Percentiles rank a stretch among this genome's conserved stretches.
These are phyloP conservation scores for Cremastinae sp. DNA, from an alignment of 2,888 invertebrate species.

Conservation along the genomic window DNA sequence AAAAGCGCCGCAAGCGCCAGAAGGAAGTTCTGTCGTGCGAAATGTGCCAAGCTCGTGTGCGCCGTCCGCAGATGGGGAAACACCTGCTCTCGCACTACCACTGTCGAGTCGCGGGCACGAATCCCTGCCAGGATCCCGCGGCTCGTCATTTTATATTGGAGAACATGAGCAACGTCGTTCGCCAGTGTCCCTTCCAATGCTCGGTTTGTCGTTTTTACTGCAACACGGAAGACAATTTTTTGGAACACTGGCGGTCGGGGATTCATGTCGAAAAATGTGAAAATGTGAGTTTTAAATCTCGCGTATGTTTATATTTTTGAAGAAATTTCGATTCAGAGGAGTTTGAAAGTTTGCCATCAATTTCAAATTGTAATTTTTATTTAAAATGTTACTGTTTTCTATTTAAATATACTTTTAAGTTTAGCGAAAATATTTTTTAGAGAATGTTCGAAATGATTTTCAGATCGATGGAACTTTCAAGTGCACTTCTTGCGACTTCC, in stretches of 20 bases:
- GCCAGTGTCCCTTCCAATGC: constrained; percentile 93
- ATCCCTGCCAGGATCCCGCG: constrained; percentile 82
- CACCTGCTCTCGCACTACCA: constrained; percentile 94
- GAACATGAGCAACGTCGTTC: constrained; percentile 89
- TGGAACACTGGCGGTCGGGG: constrained; percentile 88
- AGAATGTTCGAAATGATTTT: constrained; percentile 15
- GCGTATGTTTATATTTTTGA: constrained; percentile 1
- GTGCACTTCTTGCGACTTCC: constrained; percentile 89
- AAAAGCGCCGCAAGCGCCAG: constrained; percentile 82
- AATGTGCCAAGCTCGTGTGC: constrained; percentile 87
- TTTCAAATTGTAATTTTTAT: no score
- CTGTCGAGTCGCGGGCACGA: constrained; percentile 85
- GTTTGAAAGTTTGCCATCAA: no score
- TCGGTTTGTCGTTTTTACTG: constrained; percentile 92
- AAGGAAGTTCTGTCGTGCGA: constrained; percentile 85
- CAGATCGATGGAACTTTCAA: constrained; percentile 84
- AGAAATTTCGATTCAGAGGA: background rate
- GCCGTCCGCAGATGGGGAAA: constrained; percentile 87
- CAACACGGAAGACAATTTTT: constrained; percentile 87
- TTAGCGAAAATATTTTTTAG: background rate
- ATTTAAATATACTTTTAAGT: background rate
- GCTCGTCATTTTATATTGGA: constrained; percentile 86
- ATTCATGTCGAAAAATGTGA: constrained; percentile 82
- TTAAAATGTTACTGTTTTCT: no score
- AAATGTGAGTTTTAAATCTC: constrained; percentile 70